Evolutionary conservation across 2,113 vertebrate species (phyloP).

Genomic region (Peromyscus polionotus): DNA sequence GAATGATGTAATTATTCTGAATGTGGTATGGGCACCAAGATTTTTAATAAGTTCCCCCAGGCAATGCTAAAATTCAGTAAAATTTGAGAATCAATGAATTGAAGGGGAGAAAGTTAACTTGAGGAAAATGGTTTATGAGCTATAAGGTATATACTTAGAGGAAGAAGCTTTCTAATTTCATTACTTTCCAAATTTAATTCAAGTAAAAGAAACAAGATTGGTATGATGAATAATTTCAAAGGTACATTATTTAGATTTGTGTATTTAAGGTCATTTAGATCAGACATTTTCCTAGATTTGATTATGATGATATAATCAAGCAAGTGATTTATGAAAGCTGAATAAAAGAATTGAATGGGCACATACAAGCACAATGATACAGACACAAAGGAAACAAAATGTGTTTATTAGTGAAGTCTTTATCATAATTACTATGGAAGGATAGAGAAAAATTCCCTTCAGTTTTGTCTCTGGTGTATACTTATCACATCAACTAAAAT

Average conservation of each 20-base stretch:
- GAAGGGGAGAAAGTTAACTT: background rate
- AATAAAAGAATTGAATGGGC: background rate
- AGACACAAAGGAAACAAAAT: background rate
- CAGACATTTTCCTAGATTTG: background rate
- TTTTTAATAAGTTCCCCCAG: background rate
- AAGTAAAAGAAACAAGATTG: background rate
- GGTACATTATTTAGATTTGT: background rate
- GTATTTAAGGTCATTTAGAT: background rate
- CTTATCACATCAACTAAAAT: background rate
- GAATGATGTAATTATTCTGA: slow-evolving; percentile 1
- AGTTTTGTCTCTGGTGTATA: background rate
- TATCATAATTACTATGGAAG: background rate
- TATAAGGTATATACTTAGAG: background rate
- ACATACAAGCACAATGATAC: background rate
- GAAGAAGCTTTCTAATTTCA: background rate
- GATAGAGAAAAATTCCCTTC: background rate
- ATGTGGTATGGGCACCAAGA: background rate
- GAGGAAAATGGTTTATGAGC: background rate
- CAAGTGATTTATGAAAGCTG: background rate
- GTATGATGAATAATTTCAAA: background rate
- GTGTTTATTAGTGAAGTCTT: background rate
- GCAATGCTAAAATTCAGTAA: background rate
- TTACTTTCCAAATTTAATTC: background rate
- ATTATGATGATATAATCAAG: background rate
- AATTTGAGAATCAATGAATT: background rate